Conservation (phyloP, 2,888 invertebrate species). For the Drosophila aldrichi region DNA sequence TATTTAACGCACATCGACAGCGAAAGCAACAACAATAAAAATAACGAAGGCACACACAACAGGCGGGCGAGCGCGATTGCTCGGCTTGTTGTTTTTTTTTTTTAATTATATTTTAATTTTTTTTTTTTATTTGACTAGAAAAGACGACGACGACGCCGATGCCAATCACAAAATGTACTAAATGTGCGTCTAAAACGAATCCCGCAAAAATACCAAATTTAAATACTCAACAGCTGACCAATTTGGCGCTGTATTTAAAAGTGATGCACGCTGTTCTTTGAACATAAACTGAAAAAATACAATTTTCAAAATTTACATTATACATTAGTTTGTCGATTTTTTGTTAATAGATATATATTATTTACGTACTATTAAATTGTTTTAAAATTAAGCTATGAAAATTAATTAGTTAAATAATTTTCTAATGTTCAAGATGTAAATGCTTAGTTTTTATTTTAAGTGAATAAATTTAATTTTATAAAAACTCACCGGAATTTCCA, state of each 20-base stretch:
- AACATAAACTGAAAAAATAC: neutral
- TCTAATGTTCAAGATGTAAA: neutral
- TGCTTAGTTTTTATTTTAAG: neutral
- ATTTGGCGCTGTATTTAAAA: slow-evolving; percentile 17
- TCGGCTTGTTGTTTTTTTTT: slow-evolving; percentile 26
- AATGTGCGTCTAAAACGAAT: slow-evolving; percentile 38
- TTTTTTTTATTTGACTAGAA: slow-evolving; percentile 20
- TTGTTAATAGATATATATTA: neutral
- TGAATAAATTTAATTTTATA: neutral
- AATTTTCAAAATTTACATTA: neutral
- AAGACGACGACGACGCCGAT: slow-evolving; percentile 21
- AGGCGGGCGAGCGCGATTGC: slow-evolving; percentile 48
- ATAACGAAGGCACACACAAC: slow-evolving; percentile 51
- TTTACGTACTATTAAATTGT: neutral
- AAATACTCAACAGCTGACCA: slow-evolving; percentile 29
- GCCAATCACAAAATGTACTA: slow-evolving; percentile 37
- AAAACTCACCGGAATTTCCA: slow-evolving; percentile 24
- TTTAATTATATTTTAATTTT: slow-evolving; percentile 19
- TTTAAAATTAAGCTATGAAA: neutral
- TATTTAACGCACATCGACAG: slow-evolving; percentile 49
- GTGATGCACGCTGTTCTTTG: neutral
- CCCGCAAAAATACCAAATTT: slow-evolving; percentile 26
- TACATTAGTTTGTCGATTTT: neutral
- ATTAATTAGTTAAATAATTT: neutral
- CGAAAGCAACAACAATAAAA: slow-evolving; percentile 25